Conservation (phyloP, 2,113 vertebrate genomes). For the Ophiodon elongatus region DNA sequence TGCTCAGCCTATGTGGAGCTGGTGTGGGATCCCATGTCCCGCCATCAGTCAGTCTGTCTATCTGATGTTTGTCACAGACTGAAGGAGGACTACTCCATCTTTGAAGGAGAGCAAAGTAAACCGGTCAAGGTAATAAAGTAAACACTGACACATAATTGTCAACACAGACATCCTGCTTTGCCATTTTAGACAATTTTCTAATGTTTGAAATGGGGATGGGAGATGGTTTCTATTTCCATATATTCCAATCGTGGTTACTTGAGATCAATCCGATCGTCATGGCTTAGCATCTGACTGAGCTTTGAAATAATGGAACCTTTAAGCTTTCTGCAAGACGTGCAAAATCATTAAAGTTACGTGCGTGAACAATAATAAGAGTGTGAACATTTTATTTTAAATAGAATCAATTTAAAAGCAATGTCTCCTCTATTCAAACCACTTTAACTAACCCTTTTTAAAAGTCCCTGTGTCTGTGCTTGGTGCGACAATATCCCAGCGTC, state of each 20-base stretch:
- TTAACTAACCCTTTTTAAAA: no score
- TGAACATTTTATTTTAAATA: no score
- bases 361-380: no score
- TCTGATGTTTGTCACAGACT: conserved; percentile 85
- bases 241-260: background rate
- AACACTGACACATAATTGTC: background rate
- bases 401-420: no score
- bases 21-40: conserved; percentile 93
- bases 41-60: conserved; percentile 87
- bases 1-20: conserved; percentile 86
- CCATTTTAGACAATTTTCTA: background rate
- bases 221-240: background rate
- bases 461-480: no score
- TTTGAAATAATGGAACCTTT: background rate
- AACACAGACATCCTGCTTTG: background rate
- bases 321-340: background rate
- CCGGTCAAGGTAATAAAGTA: conserved; percentile 87
- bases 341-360: no score
- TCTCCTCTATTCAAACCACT: no score
- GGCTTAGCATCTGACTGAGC: no score
- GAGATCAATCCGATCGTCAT: background rate
- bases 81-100: conserved; percentile 83
- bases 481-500: background rate
- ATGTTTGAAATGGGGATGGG: background rate
- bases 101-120: conserved; percentile 84